Evolutionary conservation across 2,888 invertebrate species (phyloP).

Genomic region (Metacarcinus magister): DNA sequence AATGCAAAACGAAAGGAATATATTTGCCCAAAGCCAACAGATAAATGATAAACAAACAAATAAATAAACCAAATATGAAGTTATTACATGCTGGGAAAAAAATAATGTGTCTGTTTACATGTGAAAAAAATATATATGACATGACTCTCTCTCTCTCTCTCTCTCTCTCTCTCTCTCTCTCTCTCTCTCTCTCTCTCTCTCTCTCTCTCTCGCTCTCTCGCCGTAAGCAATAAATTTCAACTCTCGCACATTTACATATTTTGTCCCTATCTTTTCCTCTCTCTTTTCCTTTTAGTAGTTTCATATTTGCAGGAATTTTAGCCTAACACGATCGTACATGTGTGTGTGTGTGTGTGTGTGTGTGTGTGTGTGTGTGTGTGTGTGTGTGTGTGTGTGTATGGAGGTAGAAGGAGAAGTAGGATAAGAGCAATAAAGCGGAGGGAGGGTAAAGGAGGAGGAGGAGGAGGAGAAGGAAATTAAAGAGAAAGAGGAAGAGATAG

Average conservation of each 20-base stretch:
- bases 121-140: too few relatives aligned
- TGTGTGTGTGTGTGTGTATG: slow-evolving; percentile 57
- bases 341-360: slow-evolving; percentile 58
- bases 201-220: neutral
- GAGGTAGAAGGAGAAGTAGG: slow-evolving; percentile 16
- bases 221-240: neutral
- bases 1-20: neutral
- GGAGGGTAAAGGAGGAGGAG: neutral
- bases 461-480: neutral
- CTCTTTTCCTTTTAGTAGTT: neutral
- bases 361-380: slow-evolving; percentile 61
- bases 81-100: neutral
- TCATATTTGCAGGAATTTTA: neutral
- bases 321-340: neutral
- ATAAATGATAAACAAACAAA: neutral
- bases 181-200: neutral
- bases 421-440: neutral
- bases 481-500: neutral
- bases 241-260: slow-evolving; percentile 36
- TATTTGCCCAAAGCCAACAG: neutral
- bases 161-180: slow-evolving; percentile 15
- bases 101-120: neutral
- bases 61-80: neutral
- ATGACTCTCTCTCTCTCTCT: slow-evolving; percentile 40
- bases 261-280: slow-evolving; percentile 42